Base-by-base conservation (phyloP, 2,888 invertebrate species). In the Cephus pulcher region DNA sequence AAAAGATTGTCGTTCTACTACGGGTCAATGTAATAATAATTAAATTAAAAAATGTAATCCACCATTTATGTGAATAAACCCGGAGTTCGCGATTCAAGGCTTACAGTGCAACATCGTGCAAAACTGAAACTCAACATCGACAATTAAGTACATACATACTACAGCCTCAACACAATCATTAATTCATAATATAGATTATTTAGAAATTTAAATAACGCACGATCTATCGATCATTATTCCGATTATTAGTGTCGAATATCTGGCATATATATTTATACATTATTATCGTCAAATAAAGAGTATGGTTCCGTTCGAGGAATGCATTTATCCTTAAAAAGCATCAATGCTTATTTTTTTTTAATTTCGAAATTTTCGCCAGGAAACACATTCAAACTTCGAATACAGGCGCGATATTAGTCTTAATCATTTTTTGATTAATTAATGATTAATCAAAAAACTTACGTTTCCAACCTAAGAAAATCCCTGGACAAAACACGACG, bases 241-340 rank as follows among this genome's bases (percentile, higher is more conserved):
- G 75, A 73, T 30, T 71, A 33, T 76, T 76, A 71, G 56, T 69
- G 40, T 76, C 75, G 73, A 78, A 75, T 75, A 76, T 76, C 73
- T 76, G 76, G 35, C 75, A 73, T 73, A 73, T 78, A 68, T 40
- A 73, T 81, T 75, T 82, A 77, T 79, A 78, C 80, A 80, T 78
- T 80, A 78, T 75, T 80, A 78, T 78, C 75, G 78, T 34, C 78
- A 79, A 79, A 35, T 79, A 69, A 76, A 74, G 79, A 82, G 79
- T 71, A 84, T 75, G 80, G 79, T 80, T 80, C 78, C 69, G 69
- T 74, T 75, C 77, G 78, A 80, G 71, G 69, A 40, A 56, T 12
- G 34, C 40, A 40, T 33, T 70, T 30, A 70, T 70, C 32, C 4
- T 70, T 56, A 78, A 75, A 73, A 73, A 77, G 34, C 76, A 12